A percentile compares a stretch with the other conserved stretches of the same genome.
Evolutionary conservation across 2,113 vertebrate genomes (phyloP).

Genomic region (Ploceus nigricollis): DNA sequence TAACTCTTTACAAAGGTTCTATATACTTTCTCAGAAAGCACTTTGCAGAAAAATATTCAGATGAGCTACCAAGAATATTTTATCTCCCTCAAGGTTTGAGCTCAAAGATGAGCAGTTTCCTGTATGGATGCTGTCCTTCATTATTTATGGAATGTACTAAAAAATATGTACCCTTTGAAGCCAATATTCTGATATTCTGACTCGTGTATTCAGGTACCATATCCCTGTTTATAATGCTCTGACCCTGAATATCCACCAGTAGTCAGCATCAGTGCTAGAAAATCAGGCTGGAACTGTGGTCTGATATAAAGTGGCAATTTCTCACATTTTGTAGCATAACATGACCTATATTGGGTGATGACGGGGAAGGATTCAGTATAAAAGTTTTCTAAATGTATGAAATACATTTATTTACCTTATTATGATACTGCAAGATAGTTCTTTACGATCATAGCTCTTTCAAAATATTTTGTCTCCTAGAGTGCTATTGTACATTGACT

Average conservation of each 20-base stretch:
- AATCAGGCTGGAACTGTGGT: neutral
- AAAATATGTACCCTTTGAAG: neutral
- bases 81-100: neutral
- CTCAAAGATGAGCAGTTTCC: neutral
- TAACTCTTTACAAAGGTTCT: neutral
- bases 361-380: neutral
- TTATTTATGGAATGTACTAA: neutral
- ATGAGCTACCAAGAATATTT: neutral
- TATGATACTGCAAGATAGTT: neutral
- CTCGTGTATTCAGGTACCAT: neutral
- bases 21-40: neutral
- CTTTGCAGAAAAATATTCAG: neutral
- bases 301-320: neutral
- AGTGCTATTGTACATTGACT: neutral
- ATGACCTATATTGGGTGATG: rapidly evolving
- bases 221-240: neutral
- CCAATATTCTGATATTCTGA: neutral
- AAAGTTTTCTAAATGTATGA: neutral
- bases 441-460: neutral
- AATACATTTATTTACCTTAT: neutral
- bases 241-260: neutral
- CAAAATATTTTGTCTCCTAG: neutral
- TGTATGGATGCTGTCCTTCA: neutral
- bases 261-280: neutral
- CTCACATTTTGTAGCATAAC: neutral